Evolutionary conservation across 2,113 vertebrate genomes (phyloP).

Genomic region (Chiloscyllium plagiosum): DNA sequence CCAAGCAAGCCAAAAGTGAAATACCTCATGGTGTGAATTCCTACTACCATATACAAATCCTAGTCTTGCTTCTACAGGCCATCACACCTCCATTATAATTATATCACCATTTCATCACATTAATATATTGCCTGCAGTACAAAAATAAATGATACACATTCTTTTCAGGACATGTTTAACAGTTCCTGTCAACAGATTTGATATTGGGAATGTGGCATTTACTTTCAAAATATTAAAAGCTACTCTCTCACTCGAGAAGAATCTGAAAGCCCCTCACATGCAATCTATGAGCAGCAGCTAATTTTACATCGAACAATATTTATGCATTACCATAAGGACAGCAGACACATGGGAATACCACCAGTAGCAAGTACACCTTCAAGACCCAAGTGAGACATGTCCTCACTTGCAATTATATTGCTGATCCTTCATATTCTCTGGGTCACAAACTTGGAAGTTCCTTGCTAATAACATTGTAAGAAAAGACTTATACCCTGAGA

Average conservation of each 20-base stretch:
- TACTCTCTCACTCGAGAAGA: background rate
- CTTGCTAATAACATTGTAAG: background rate
- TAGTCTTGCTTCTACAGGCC: background rate
- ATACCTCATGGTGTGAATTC: background rate
- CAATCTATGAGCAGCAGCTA: background rate
- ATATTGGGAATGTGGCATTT: background rate
- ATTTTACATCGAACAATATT: background rate
- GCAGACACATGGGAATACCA: background rate
- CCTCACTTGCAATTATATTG: no score
- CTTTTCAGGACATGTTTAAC: background rate
- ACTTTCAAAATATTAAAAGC: background rate
- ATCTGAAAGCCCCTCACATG: background rate
- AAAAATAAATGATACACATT: conserved; percentile 9
- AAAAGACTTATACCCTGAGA: background rate
- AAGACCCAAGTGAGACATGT: background rate
- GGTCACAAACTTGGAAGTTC: background rate
- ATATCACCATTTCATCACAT: background rate
- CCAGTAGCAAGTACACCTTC: background rate
- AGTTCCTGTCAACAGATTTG: background rate
- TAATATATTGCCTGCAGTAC: background rate
- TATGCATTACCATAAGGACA: background rate
- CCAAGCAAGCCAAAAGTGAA: background rate
- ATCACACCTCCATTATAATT: background rate
- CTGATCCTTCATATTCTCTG: background rate
- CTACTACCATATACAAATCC: background rate